Evolutionary conservation across 2,888 invertebrate genomes (phyloP).

Genomic region (Villa cingulata): DNA sequence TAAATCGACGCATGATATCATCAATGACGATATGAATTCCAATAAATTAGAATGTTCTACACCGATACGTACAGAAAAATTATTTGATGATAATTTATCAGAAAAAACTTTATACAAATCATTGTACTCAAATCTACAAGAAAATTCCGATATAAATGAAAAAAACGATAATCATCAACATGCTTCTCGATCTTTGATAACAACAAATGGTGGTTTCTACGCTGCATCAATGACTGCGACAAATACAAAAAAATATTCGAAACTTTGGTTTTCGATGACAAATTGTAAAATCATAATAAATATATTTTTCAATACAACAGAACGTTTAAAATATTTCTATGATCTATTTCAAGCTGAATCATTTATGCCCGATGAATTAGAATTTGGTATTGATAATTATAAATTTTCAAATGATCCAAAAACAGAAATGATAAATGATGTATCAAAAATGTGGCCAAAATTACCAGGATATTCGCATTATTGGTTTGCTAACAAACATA

Average conservation of each 20-base stretch:
- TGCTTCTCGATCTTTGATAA: neutral
- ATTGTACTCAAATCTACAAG: too few relatives aligned
- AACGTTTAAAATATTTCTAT: neutral
- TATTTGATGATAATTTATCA: too few relatives aligned
- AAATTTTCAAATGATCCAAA: conserved; percentile 17
- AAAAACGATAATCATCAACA: neutral
- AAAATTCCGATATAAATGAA: neutral
- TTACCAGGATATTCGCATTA: conserved; percentile 25
- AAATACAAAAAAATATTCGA: neutral
- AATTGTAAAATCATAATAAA: neutral
- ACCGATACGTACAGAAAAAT: neutral
- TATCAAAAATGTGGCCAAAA: conserved; percentile 17
- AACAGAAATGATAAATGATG: conserved; percentile 5
- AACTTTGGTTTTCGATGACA: neutral
- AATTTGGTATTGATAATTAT: conserved; percentile 27
- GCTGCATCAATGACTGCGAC: too few relatives aligned
- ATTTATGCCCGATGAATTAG: neutral
- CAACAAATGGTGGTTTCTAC: neutral
- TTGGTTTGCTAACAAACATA: conserved; percentile 29
- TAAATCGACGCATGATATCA: too few relatives aligned
- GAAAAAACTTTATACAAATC: too few relatives aligned
- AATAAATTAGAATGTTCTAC: neutral
- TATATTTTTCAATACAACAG: neutral
- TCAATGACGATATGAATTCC: too few relatives aligned
- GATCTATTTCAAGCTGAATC: neutral